Evolutionary conservation across 2,888 invertebrate genomes (phyloP), one percentile per base, ranked within the genome.

Genomic region (Harpagoxenus sublaevis): DNA sequence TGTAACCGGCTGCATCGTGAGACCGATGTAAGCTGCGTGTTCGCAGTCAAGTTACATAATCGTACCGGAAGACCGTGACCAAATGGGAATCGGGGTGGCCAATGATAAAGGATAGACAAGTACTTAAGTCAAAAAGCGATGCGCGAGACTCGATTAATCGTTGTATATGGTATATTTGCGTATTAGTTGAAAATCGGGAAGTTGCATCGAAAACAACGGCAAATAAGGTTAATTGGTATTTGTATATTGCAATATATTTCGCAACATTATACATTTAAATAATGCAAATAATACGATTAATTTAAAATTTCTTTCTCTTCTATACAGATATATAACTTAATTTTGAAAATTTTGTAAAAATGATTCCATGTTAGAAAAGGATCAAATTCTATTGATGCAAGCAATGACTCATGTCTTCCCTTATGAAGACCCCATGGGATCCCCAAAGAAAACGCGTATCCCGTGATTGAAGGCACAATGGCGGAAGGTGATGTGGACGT

Each of bases 1-100:
- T 81, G 62, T 77, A 62, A 85, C 81, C 90, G 91, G 93, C 94
- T 94, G 92, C 93, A 90, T 91, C 94, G 94, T 94, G 94, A 93
- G 94, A 94, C 91, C 94, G 91, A 87, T 90, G 91, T 92, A 91
- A 93, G 92, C 90, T 92, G 90, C 92, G 92, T 94, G 94, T 94
- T 94, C 94, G 94, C 94, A 94, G 94, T 94, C 92, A 90, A 92
- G 92, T 94, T 93, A 92, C 92, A 92, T 92, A 92, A 92, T 92
- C 93, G 91, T 83, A 82, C 88, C 90, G 91, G 91, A 94, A 92
- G 90, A 92, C 92, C 93, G 93, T 90, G 89, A 90, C 93, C 92
- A 94, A 94, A 93, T 84, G 88, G 48, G 84, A 87, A 91, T 91
- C 90, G 88, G 93, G 92, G 93, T 90, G 85, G 85, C 66, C 62